A percentile compares a stretch with the other conserved stretches of the same genome.
phyloP scores from a whole-genome alignment of 2,888 invertebrate genomes.

The Pheosia tremula region DNA sequence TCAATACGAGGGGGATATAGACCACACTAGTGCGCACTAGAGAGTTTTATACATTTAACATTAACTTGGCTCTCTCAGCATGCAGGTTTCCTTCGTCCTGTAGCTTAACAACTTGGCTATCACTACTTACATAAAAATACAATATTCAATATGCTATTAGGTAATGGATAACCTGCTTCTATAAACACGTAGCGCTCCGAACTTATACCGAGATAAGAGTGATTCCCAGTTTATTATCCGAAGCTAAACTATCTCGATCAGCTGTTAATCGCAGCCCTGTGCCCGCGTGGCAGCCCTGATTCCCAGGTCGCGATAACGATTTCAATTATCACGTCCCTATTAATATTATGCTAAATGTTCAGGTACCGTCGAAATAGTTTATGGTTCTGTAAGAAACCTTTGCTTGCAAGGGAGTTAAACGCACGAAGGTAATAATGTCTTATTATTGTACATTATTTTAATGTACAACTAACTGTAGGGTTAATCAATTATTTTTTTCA shows the following conservation, averaged over 20 bases:
- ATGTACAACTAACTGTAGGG: no score
- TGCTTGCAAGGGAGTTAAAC: neutral
- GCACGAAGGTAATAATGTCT: no score
- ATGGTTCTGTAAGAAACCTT: neutral
- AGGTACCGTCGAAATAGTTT: neutral
- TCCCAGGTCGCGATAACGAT: neutral
- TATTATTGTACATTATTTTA: no score
- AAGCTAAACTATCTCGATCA: neutral
- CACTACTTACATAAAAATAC: neutral
- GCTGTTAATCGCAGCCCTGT: slow-evolving; percentile 1
- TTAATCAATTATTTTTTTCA: no score
- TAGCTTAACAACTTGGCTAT: no score
- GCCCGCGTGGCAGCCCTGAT: neutral
- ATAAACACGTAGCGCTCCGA: neutral
- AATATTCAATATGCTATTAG: neutral
- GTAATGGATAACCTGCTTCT: neutral
- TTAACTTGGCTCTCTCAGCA: no score
- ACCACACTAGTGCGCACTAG: no score
- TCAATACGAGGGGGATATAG: no score
- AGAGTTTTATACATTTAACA: no score
- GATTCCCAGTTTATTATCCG: neutral
- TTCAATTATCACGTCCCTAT: neutral
- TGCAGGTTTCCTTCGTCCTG: no score
- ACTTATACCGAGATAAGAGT: neutral
- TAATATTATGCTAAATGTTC: neutral